Evolutionary conservation across 2,888 invertebrate species (phyloP), one percentile per base, ranked within the genome.

Genomic region (Helobdella robusta): DNA sequence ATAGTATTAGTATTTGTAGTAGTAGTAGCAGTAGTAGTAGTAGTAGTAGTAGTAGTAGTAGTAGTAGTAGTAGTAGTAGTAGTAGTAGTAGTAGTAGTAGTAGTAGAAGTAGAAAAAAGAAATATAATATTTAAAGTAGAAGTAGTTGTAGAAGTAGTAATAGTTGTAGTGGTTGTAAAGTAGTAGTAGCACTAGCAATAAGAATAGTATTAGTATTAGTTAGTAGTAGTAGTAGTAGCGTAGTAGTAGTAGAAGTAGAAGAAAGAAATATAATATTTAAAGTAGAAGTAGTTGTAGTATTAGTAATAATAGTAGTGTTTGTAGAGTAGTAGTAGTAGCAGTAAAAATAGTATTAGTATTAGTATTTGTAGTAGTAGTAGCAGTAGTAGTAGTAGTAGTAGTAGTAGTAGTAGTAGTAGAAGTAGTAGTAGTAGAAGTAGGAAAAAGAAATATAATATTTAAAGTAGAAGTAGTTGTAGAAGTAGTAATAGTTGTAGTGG

Each of bases 311-410:
- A n/a, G n/a, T n/a, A n/a, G n/a, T n/a, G n/a, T n/a, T n/a, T n/a
- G n/a, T n/a, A n/a, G n/a, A n/a, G 2, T 32, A 58, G 30, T 25
- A 8, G 30, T 59, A 34, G 2, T 34, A n/a, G 59, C 18, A 2
- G 18, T 25, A 32, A 18, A 32, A 32, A 32, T 59, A 32, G 59
- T n/a, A 32, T 25, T 25, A 59, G 2, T 32, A 34, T n/a, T 32
- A 32, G n/a, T 32, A 34, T n/a, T 59, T 30, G 1, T 2, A 18
- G 18, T 28, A 58, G 15, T 58, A 18, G 32, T 23, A 58, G 32
- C 30, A 58, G 32, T 58, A 58, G 58, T 58, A 58, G 58, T 58
- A 58, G 58, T 58, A 28, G 23, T 58, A 58, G 58, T 32, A 58
- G 32, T 58, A 58, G 32, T 58, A 30, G 28, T 58, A 58, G 58